phyloP scores from a whole-genome alignment of 2,888 invertebrate genomes.

The Nebria salina region DNA sequence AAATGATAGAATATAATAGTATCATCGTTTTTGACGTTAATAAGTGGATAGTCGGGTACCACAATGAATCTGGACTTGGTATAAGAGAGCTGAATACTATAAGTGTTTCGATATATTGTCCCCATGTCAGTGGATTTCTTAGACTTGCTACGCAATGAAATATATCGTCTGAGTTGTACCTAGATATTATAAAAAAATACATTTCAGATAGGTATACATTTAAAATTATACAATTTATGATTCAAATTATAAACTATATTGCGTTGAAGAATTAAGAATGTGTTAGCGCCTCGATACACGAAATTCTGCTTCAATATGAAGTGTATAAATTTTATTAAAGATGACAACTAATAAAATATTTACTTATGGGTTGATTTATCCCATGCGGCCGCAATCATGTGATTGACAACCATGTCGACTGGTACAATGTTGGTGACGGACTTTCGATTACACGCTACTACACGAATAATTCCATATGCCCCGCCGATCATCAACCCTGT shows the following conservation, averaged over 20 bases:
- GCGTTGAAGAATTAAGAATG: no score
- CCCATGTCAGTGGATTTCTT: slow-evolving; percentile 83
- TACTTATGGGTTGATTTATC: neutral
- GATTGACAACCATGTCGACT: slow-evolving; percentile 63
- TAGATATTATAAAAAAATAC: neutral
- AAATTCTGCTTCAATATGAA: no score
- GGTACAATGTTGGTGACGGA: slow-evolving; percentile 61
- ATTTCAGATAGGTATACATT: no score
- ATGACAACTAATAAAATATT: no score
- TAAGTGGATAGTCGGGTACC: slow-evolving; percentile 72
- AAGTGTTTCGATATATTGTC: slow-evolving; percentile 68
- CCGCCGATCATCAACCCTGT: slow-evolving; percentile 63
- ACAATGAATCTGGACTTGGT: slow-evolving; percentile 71
- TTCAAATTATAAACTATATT: no score
- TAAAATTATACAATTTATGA: no score
- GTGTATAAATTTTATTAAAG: no score
- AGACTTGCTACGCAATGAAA: slow-evolving; percentile 86
- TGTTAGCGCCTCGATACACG: neutral
- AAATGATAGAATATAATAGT: slow-evolving; percentile 69
- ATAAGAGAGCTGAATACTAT: slow-evolving; percentile 65
- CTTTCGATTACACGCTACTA: slow-evolving; percentile 55
- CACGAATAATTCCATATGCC: slow-evolving; percentile 69
- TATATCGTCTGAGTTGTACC: slow-evolving; percentile 59
- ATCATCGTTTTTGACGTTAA: slow-evolving; percentile 64
- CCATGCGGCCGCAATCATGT: slow-evolving; percentile 62